Percentiles rank a stretch among this genome's conserved stretches.
Conservation (phyloP, 1,140 invertebrate species). For the Apis florea region DNA sequence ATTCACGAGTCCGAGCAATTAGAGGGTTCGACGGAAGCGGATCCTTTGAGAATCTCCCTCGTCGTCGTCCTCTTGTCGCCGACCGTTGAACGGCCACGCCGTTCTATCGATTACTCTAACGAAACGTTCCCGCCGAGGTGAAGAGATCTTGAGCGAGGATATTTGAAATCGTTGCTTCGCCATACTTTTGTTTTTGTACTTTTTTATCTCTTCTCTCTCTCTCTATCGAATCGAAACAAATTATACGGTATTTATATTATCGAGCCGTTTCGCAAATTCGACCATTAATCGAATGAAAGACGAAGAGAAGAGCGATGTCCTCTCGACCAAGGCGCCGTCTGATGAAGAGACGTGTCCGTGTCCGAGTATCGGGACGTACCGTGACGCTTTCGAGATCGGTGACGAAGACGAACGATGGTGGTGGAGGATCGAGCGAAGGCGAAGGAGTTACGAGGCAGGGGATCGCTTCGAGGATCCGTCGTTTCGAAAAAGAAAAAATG, state of each 20-base stretch:
- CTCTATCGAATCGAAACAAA: no score
- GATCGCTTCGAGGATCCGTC: slow-evolving; percentile 30
- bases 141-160: neutral
- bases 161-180: neutral
- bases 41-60: slow-evolving; percentile 34
- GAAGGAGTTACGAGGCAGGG: neutral
- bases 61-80: neutral
- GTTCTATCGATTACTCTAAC: slow-evolving; percentile 12
- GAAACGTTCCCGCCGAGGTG: neutral
- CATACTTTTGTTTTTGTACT: neutral
- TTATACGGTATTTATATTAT: no score
- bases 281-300: neutral
- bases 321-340: slow-evolving; percentile 49
- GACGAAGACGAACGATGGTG: slow-evolving; percentile 65
- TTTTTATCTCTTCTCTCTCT: no score
- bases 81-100: neutral
- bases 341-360: slow-evolving; percentile 54
- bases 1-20: slow-evolving; percentile 65
- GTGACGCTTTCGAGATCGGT: slow-evolving; percentile 41
- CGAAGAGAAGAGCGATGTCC: no score
- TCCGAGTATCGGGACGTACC: slow-evolving; percentile 41
- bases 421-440: neutral
- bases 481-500: no score
- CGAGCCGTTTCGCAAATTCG: no score
- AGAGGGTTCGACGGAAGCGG: slow-evolving; percentile 54